phyloP scores from a whole-genome alignment of 2,113 vertebrate genomes.

The Alligator mississippiensis region DNA sequence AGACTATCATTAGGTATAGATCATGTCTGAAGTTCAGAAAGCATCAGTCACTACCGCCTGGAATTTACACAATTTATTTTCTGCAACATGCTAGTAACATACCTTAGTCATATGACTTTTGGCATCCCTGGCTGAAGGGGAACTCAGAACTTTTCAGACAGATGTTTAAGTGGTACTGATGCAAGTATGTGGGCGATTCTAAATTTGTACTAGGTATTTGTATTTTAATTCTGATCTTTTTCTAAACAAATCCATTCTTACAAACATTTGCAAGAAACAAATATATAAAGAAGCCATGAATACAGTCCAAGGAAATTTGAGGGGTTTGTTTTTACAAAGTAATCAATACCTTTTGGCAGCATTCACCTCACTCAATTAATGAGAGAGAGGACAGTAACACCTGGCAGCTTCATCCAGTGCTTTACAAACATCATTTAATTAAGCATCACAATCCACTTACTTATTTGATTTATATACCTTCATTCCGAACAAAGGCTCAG shows the following conservation, averaged over 20 bases:
- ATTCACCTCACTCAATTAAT: slow-evolving; percentile 36
- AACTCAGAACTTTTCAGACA: slow-evolving; percentile 26
- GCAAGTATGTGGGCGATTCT: slow-evolving; percentile 1
- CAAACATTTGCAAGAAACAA: slow-evolving; percentile 33
- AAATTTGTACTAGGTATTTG: slow-evolving; percentile 39
- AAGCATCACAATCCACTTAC: neutral
- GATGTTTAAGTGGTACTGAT: neutral
- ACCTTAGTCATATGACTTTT: neutral
- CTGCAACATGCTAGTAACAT: neutral
- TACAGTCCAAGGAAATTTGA: slow-evolving; percentile 28
- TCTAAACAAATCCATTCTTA: slow-evolving; percentile 66
- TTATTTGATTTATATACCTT: too few species aligned
- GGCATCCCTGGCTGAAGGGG: neutral
- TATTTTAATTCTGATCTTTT: slow-evolving; percentile 56
- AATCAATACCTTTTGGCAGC: slow-evolving; percentile 56
- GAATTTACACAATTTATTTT: rapidly evolving
- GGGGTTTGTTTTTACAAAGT: slow-evolving; percentile 58
- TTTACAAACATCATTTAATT: slow-evolving; percentile 27
- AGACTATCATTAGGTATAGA: neutral
- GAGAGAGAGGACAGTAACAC: neutral
- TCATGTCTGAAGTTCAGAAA: neutral
- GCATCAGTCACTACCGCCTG: neutral
- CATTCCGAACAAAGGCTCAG: neutral
- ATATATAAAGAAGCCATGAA: slow-evolving; percentile 35
- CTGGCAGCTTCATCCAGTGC: neutral